These are phyloP conservation scores for Girardinichthys multiradiatus DNA, from an alignment of 2,113 vertebrate genomes.

Conservation along the genomic window DNA sequence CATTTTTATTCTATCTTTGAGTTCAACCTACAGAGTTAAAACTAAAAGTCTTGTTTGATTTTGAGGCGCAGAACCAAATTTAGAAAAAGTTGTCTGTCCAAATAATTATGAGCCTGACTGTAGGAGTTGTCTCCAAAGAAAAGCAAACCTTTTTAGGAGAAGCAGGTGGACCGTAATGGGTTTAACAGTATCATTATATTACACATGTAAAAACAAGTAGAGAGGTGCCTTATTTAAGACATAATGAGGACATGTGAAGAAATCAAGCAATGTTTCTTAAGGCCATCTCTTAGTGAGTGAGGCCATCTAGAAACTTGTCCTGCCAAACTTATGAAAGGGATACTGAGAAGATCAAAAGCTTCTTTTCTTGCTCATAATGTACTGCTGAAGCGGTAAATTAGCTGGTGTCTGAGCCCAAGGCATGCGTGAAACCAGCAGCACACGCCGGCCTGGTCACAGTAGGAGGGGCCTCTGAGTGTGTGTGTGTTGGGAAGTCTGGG, in stretches of 20 bases:
- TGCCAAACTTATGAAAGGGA: conserved; percentile 71
- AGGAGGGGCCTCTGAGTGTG: conserved; percentile 57
- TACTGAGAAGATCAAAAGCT: conserved; percentile 74
- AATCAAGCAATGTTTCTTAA: conserved; percentile 58
- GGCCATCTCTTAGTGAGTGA: conserved; percentile 57
- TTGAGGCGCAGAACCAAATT: no score
- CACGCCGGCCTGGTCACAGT: conserved; percentile 73
- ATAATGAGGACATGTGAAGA: conserved; percentile 57
- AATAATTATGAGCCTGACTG: no score
- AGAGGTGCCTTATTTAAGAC: conserved; percentile 33
- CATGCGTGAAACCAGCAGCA: conserved; percentile 79
- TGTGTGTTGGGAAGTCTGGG: conserved; percentile 55
- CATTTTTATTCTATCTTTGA: no score
- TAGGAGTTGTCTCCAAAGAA: no score
- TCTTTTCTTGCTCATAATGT: conserved; percentile 74
- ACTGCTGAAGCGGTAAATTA: conserved; percentile 77
- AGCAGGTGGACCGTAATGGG: conserved; percentile 20
- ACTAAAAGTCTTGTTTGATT: no score
- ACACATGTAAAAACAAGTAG: conserved; percentile 35
- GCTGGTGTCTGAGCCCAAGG: conserved; percentile 77
- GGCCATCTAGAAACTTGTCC: conserved; percentile 71
- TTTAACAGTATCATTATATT: conserved; percentile 44
- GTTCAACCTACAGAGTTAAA: no score
- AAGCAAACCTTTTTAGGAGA: conserved; percentile 20
- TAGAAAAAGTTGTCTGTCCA: no score